These are phyloP conservation scores for Eurystomus glaucurus DNA, from an alignment of 2,797 vertebrate species.

Conservation along the genomic window DNA sequence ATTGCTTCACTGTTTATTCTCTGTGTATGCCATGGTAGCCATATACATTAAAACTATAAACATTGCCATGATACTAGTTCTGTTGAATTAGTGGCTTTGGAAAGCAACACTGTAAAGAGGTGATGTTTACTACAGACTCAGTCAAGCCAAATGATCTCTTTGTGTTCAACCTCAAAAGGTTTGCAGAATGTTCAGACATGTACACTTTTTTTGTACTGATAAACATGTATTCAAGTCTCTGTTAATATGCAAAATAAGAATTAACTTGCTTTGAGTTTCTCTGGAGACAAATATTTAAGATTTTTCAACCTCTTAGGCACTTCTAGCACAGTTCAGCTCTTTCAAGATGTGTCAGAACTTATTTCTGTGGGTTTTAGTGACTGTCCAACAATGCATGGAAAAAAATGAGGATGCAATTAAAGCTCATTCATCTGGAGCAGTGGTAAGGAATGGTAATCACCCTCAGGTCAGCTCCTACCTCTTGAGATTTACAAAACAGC, in stretches of 20 bases:
- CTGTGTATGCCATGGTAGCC: neutral
- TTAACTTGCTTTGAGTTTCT: slow-evolving; percentile 1
- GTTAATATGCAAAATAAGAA: neutral
- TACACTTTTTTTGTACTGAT: neutral
- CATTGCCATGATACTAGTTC: neutral
- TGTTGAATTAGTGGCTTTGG: neutral
- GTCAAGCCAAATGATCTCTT: neutral
- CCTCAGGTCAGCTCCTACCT: neutral
- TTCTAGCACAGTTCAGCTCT: neutral
- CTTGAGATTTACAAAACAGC: neutral
- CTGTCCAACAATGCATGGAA: neutral
- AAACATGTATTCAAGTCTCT: neutral
- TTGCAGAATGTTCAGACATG: neutral
- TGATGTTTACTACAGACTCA: neutral
- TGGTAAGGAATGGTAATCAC: neutral
- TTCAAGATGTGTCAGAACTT: slow-evolving; percentile 9
- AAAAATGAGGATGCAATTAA: slow-evolving; percentile 1
- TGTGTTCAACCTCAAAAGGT: neutral
- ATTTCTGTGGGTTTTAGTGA: slow-evolving; percentile 18
- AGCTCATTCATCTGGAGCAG: neutral
- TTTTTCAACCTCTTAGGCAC: neutral
- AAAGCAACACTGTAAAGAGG: neutral
- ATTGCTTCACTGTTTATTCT: neutral
- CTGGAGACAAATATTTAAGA: neutral
- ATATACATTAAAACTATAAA: neutral